phyloP scores from a whole-genome alignment of 64 coral and sea anemone genomes.

The Trachythela sp. region DNA sequence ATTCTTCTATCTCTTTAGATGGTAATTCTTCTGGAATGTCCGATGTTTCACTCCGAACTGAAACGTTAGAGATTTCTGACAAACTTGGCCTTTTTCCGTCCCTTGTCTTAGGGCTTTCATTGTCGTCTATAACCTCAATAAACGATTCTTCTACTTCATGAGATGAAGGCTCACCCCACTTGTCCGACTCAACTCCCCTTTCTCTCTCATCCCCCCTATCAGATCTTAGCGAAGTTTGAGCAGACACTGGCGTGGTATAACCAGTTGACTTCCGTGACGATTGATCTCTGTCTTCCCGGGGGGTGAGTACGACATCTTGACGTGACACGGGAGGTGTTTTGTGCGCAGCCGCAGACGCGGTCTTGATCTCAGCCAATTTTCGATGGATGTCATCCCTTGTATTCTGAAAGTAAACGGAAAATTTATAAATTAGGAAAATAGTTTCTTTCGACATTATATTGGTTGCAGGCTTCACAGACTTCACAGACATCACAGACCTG shows the following conservation, averaged over 20 bases:
- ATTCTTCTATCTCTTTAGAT: too few species aligned
- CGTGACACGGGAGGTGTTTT: neutral
- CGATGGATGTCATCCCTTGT: neutral
- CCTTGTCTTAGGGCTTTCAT: neutral
- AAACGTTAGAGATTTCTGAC: too few species aligned
- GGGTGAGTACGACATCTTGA: neutral
- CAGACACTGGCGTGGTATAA: neutral
- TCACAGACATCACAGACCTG: too few species aligned
- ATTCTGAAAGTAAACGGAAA: neutral
- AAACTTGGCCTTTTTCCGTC: too few species aligned
- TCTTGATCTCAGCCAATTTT: neutral
- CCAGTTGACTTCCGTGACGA: neutral
- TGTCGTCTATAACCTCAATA: neutral
- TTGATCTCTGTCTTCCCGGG: neutral
- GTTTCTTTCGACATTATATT: too few species aligned
- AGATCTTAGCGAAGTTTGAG: neutral
- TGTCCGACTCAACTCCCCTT: neutral
- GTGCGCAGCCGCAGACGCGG: neutral
- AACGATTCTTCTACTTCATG: neutral
- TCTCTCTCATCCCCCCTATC: neutral
- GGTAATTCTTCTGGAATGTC: too few species aligned
- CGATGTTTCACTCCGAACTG: too few species aligned
- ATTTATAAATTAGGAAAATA: neutral
- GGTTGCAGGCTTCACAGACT: too few species aligned
- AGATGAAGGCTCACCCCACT: neutral